Conservation (phyloP, 2,888 invertebrate genomes). For the Stenoptilia bipunctidactyla region DNA sequence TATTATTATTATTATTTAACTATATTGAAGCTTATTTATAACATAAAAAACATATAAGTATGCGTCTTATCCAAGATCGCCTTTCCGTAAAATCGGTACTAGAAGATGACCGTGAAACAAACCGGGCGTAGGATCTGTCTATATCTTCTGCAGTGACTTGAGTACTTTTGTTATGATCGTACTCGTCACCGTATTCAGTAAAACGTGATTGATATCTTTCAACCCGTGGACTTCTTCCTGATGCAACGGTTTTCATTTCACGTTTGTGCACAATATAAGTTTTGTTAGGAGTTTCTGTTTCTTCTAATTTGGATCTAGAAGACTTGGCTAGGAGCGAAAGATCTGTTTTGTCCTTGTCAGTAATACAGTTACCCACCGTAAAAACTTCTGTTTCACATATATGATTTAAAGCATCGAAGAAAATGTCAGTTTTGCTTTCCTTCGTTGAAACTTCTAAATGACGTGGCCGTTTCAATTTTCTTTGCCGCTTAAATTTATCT, state of each 20-base stretch:
- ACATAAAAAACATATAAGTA: constrained; percentile 34
- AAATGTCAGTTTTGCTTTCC: no score
- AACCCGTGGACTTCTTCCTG: not conserved
- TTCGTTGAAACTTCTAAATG: not conserved
- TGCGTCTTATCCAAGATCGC: constrained; percentile 32
- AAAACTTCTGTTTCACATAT: no score
- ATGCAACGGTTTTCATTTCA: not conserved
- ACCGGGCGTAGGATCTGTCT: constrained; percentile 17
- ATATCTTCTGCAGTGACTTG: constrained; percentile 11
- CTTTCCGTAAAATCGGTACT: constrained; percentile 20
- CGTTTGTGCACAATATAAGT: not conserved
- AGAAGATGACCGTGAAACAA: constrained; percentile 32
- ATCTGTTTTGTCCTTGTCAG: not conserved
- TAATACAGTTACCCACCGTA: no score
- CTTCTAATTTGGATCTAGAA: not conserved
- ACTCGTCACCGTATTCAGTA: not conserved
- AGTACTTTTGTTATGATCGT: constrained; percentile 4
- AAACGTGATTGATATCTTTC: not conserved
- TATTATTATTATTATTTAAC: no score
- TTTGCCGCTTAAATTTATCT: constrained; percentile 17
- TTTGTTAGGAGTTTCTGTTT: not conserved
- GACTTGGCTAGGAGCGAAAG: not conserved
- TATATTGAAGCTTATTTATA: constrained; percentile 28
- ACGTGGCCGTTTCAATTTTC: not conserved
- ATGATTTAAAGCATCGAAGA: no score